Evolutionary conservation across 2,113 vertebrate genomes (phyloP).

Genomic region (cat (Felis catus)): DNA sequence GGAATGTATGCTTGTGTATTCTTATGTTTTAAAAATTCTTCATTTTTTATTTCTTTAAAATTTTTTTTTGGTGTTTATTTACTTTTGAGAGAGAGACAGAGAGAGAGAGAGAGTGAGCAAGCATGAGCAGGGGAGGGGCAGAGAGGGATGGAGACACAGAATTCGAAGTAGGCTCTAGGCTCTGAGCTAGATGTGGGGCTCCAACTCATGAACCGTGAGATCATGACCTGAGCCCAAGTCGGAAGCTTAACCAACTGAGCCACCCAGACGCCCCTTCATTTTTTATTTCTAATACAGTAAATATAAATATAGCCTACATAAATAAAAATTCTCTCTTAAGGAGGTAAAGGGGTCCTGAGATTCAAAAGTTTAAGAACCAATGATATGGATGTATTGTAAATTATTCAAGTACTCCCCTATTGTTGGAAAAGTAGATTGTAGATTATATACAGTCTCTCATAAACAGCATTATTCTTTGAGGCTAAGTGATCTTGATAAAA

Average conservation of each 20-base stretch:
- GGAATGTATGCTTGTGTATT: neutral
- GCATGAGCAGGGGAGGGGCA: too few relatives aligned
- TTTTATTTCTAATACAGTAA: neutral
- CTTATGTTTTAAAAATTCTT: neutral
- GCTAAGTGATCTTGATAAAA: neutral
- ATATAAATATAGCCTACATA: neutral
- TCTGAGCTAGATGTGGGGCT: too few relatives aligned
- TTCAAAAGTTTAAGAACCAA: neutral
- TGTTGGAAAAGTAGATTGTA: neutral
- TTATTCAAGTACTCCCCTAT: neutral
- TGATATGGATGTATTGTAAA: neutral
- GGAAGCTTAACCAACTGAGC: too few relatives aligned
- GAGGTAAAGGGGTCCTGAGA: neutral
- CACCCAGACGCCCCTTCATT: neutral
- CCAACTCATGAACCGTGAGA: too few relatives aligned
- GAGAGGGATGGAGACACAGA: too few relatives aligned
- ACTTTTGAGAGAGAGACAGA: too few relatives aligned
- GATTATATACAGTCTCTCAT: neutral
- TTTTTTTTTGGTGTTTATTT: too few relatives aligned
- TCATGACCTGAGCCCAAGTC: too few relatives aligned
- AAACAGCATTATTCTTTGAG: neutral
- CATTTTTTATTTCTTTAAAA: neutral
- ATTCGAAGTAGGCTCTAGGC: too few relatives aligned
- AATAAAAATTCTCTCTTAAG: neutral
- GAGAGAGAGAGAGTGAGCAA: too few relatives aligned